phyloP scores from a whole-genome alignment of 2,797 vertebrate species.

The Sternarchorhynchus goeldii region DNA sequence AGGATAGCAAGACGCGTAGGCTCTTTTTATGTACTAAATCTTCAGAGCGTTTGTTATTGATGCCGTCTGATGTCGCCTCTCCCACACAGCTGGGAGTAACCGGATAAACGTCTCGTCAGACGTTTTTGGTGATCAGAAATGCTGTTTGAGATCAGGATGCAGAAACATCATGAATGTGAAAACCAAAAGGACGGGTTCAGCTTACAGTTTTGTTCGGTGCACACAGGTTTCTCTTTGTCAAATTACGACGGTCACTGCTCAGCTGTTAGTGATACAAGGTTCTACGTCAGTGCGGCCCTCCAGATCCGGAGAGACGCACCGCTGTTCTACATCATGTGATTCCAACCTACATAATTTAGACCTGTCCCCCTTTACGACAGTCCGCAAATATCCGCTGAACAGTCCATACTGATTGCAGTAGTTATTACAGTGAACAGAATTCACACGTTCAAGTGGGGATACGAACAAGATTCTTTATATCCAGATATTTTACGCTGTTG shows the following conservation, averaged over 20 bases:
- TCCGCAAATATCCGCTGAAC: too few species aligned
- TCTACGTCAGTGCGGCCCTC: too few species aligned
- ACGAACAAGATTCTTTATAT: too few species aligned
- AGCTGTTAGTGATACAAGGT: too few species aligned
- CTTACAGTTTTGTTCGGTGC: background rate
- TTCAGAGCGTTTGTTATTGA: constrained; percentile 42
- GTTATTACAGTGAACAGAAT: too few species aligned
- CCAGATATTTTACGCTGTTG: too few species aligned
- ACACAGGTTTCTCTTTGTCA: background rate
- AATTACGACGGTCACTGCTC: background rate
- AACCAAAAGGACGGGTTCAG: constrained; percentile 19
- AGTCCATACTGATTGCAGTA: too few species aligned
- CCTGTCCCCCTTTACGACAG: too few species aligned
- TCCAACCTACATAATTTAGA: too few species aligned
- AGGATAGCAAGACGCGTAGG: background rate
- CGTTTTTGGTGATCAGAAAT: constrained; percentile 18
- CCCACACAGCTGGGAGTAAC: constrained; percentile 28
- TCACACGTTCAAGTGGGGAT: too few species aligned
- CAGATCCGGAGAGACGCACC: too few species aligned
- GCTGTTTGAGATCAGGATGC: constrained; percentile 33
- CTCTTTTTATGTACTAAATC: constrained; percentile 25
- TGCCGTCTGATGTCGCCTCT: constrained; percentile 37
- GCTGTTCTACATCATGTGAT: too few species aligned
- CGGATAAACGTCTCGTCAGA: constrained; percentile 19
- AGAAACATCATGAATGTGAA: constrained; percentile 25